Conservation (phyloP, 2,888 invertebrate genomes). For the Dioctria linearis region DNA sequence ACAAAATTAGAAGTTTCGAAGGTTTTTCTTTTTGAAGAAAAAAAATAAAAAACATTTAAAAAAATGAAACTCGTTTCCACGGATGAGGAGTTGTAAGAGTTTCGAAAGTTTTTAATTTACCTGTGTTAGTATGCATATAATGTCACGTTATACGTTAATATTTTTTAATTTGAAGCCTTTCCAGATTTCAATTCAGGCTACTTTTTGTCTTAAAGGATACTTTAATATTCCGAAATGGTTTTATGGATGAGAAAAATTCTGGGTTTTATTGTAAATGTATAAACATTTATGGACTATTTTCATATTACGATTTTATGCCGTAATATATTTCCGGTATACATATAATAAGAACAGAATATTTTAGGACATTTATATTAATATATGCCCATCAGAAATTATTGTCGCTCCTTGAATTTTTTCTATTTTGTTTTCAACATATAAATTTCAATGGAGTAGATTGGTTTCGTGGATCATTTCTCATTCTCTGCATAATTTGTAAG, state of each 20-base stretch:
- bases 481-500: constrained; percentile 17
- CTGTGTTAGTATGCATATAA: constrained; percentile 54
- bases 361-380: constrained; percentile 34
- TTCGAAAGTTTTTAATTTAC: constrained; percentile 43
- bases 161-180: background rate
- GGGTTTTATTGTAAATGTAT: too few relatives aligned
- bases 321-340: too few relatives aligned
- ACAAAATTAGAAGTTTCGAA: too few relatives aligned
- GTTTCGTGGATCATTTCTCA: background rate
- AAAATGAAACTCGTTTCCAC: too few relatives aligned
- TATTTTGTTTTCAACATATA: constrained; percentile 24
- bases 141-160: constrained; percentile 15
- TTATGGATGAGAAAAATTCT: too few relatives aligned
- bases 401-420: constrained; percentile 8
- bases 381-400: constrained; percentile 33
- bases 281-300: too few relatives aligned
- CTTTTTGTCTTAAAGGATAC: background rate
- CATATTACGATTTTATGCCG: too few relatives aligned
- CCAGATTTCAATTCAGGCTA: background rate
- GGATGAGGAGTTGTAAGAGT: background rate
- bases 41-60: too few relatives aligned
- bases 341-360: background rate
- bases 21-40: too few relatives aligned
- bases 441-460: constrained; percentile 17
- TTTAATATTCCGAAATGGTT: background rate